These are phyloP conservation scores for Atta cephalotes DNA, from an alignment of 1,140 invertebrate species.

Conservation along the genomic window DNA sequence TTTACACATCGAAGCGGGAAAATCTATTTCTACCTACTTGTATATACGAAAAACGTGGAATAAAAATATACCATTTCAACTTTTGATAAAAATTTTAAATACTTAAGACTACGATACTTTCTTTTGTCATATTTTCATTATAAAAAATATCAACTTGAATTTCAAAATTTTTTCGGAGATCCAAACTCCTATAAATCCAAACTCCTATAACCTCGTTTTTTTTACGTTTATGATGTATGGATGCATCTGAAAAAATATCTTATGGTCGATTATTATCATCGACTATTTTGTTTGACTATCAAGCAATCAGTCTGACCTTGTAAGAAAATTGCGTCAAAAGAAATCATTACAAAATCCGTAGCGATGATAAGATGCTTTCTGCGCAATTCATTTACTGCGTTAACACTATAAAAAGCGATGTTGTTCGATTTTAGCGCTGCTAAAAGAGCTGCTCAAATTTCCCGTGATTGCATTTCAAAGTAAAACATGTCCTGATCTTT, in stretches of 20 bases:
- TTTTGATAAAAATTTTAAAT: neutral
- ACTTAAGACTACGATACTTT: neutral
- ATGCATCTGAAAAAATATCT: slow-evolving; percentile 60
- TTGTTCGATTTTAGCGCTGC: slow-evolving; percentile 66
- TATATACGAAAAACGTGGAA: too few species aligned
- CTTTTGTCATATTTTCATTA: neutral
- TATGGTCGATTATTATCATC: neutral
- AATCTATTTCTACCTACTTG: neutral
- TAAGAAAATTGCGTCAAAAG: too few species aligned
- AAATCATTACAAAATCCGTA: slow-evolving; percentile 10
- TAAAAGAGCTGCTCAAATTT: slow-evolving; percentile 71
- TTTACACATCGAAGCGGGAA: neutral
- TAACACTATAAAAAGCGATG: slow-evolving; percentile 69
- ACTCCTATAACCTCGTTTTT: slow-evolving; percentile 62
- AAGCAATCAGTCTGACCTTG: neutral
- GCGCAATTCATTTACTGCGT: slow-evolving; percentile 37
- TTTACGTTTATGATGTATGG: slow-evolving; percentile 61
- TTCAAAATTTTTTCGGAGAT: slow-evolving; percentile 68
- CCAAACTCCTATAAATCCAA: slow-evolving; percentile 73
- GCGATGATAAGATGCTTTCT: slow-evolving; percentile 59
- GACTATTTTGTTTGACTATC: neutral
- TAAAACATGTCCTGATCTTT: neutral
- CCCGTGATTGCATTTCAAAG: slow-evolving; percentile 60
- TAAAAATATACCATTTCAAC: neutral
- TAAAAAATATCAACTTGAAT: slow-evolving; percentile 67